A percentile compares a stretch with the other conserved stretches of the same genome.
These are phyloP conservation scores for Danionella cerebrum DNA, from an alignment of 2,113 vertebrate species.

Conservation along the genomic window DNA sequence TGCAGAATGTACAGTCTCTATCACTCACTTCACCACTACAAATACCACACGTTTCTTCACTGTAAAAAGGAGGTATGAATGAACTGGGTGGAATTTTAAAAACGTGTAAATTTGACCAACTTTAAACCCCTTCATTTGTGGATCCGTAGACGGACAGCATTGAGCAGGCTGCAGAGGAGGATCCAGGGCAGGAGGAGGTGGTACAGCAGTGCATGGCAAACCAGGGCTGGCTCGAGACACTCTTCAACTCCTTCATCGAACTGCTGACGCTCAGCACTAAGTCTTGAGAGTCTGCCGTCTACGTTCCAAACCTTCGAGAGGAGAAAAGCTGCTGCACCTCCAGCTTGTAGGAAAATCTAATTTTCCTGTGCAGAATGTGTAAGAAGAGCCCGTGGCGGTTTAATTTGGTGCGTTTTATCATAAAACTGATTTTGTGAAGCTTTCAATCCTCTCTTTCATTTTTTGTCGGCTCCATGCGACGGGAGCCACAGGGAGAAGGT, in stretches of 20 bases:
- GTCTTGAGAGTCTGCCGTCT: slow-evolving; percentile 40
- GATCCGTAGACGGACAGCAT: slow-evolving; percentile 73
- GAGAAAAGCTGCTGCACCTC: background rate
- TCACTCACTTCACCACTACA: slow-evolving; percentile 90
- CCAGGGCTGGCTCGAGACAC: slow-evolving; percentile 80
- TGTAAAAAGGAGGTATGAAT: slow-evolving; percentile 83
- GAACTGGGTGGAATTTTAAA: background rate
- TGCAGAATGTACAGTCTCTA: slow-evolving; percentile 84
- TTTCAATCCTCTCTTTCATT: slow-evolving; percentile 30
- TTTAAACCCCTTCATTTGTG: background rate
- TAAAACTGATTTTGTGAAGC: slow-evolving; percentile 29
- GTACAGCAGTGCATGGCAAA: slow-evolving; percentile 91
- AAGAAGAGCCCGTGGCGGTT: slow-evolving; percentile 17
- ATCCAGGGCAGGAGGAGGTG: slow-evolving; percentile 86
- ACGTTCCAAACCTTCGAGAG: background rate
- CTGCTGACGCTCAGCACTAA: slow-evolving; percentile 69
- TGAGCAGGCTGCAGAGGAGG: slow-evolving; percentile 71
- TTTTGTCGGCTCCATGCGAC: slow-evolving; percentile 18
- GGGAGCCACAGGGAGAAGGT: background rate
- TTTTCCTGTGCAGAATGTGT: slow-evolving; percentile 23
- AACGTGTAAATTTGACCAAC: background rate
- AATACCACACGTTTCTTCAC: slow-evolving; percentile 90
- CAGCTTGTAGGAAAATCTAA: slow-evolving; percentile 15
- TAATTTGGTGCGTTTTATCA: slow-evolving; percentile 22
- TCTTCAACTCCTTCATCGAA: slow-evolving; percentile 80